These are phyloP conservation scores for Tetragnatha montana DNA, from an alignment of 2,888 invertebrate genomes.

Conservation along the genomic window DNA sequence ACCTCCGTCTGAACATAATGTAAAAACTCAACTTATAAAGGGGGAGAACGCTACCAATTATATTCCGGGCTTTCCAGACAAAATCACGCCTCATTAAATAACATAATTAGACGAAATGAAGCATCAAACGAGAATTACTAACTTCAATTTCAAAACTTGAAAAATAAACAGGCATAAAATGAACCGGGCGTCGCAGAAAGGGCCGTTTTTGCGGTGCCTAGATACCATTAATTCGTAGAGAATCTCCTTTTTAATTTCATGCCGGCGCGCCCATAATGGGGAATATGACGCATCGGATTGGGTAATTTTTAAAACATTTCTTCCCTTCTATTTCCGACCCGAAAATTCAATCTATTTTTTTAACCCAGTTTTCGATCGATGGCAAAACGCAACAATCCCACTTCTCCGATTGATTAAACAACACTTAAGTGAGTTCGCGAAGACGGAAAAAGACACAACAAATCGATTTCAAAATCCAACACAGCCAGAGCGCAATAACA, in stretches of 20 bases:
- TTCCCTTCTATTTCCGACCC: not conserved
- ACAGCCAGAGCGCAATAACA: not conserved
- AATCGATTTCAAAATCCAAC: conserved; percentile 16
- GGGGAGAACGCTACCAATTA: not conserved
- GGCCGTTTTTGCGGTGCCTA: not conserved
- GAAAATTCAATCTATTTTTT: not conserved
- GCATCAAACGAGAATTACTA: not conserved
- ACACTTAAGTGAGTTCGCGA: not conserved
- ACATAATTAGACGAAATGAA: not conserved
- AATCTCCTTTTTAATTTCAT: not conserved
- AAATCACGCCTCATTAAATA: not conserved
- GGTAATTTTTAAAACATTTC: not conserved
- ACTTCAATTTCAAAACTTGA: not conserved
- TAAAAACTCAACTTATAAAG: no score
- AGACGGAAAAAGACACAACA: not conserved
- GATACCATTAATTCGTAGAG: not conserved
- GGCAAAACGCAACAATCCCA: conserved; percentile 13
- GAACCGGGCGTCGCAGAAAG: not conserved
- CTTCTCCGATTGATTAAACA: conserved; percentile 27
- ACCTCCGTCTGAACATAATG: no score
- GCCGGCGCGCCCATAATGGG: not conserved
- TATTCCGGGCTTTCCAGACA: not conserved
- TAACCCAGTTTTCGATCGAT: not conserved
- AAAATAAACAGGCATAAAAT: not conserved
- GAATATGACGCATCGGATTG: not conserved